Base-by-base conservation (phyloP, 1,140 invertebrate genomes). In the Dolichoris vasculosae region DNA sequence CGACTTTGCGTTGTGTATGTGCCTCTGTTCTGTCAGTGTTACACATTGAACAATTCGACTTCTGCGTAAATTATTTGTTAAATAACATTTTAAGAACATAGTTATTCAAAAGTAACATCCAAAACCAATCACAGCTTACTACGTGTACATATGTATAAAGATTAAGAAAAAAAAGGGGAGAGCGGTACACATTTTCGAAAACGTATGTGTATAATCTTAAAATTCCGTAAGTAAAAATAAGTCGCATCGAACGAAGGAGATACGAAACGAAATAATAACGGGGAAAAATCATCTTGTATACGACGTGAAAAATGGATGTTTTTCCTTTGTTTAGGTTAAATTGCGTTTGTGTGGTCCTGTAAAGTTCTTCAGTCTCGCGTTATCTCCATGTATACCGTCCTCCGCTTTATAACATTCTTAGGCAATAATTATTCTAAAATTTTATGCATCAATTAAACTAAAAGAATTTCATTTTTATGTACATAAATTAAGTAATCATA, bases 41-140 rank as follows among this genome's bases (percentile, higher is more conserved):
- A 84, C 83, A 84, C 79, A 84, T 84, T 84, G 83, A 87, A 87
- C 78, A 84, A 87, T 87, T 87, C 82, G 83, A 76, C 55, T 86
- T 84, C 64, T 85, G 40, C 86, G 73, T 84, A 80, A 84, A 73
- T 87, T 76, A 88, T 15, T 87, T 63, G 79, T 88, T 89, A 87
- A 88, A 90, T 88, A 89, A 89, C 86, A 89, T 84, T 86, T 89
- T 84, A 84, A 84, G 78, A 86, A 84, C 78, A 84, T 84, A 77
- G 79, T 89, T 79, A 88, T 87, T 89, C 88, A 86, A 87, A 89
- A 85, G 88, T 88, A 86, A 89, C 88, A 88, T 88, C 88, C 88
- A 88, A 84, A 83, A 88, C 84, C 84, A 89, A 90, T 90, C 89
- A 90, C 89, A 90, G 88, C 86, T 89, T 89, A 88, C 83, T 84